A percentile compares a stretch with the other conserved stretches of the same genome.
phyloP scores from a whole-genome alignment of 64 coral and sea anemone genomes.

The Porites australiensis region DNA sequence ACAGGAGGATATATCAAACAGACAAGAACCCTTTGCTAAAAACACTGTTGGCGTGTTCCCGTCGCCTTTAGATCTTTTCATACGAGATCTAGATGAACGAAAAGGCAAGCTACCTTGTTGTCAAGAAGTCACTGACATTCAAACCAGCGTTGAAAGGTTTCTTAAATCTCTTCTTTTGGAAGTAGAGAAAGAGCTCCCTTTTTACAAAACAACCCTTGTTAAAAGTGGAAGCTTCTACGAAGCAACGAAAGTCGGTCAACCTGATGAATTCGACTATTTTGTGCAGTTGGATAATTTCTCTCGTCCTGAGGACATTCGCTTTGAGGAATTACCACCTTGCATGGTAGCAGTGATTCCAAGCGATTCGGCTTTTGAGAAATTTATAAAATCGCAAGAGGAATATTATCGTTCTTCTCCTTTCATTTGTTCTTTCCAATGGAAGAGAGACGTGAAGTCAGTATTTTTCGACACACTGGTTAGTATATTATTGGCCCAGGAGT shows the following conservation, averaged over 20 bases:
- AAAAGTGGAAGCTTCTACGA: constrained; percentile 64
- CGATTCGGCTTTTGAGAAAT: background rate
- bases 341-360: constrained; percentile 16
- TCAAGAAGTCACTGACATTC: constrained; percentile 32
- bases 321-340: background rate
- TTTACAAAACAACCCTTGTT: constrained; percentile 48
- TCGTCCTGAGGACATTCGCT: background rate
- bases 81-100: constrained; percentile 22
- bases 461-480: background rate
- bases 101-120: background rate
- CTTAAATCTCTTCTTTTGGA: constrained; percentile 13
- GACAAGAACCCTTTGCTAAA: too few relatives aligned
- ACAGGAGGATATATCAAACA: too few relatives aligned
- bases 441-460: background rate
- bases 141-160: constrained; percentile 32
- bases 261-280: constrained; percentile 57
- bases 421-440: constrained; percentile 16
- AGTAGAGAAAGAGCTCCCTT: constrained; percentile 4
- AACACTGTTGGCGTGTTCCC: too few relatives aligned
- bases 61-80: constrained; percentile 2
- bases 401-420: background rate
- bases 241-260: constrained; percentile 30
- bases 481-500: constrained; percentile 6
- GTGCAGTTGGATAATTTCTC: constrained; percentile 25
- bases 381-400: background rate